Percentiles rank a stretch among this genome's conserved stretches.
Conservation (phyloP, 2,888 invertebrate species). For the Nomada fabriciana region DNA sequence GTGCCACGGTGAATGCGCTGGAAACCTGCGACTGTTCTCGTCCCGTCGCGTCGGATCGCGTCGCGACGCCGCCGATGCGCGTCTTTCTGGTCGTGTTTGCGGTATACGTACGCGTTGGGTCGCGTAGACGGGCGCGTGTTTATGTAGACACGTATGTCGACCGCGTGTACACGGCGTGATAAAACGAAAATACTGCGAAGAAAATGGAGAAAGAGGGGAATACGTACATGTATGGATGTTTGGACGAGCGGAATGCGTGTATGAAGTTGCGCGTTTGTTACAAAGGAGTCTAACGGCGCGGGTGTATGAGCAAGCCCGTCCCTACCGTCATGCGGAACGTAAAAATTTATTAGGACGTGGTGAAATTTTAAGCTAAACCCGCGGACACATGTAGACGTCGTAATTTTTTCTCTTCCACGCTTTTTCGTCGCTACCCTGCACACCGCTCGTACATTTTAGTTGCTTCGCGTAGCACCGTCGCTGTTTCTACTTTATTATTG, state of each 20-base stretch:
- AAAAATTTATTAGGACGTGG: conserved; percentile 44
- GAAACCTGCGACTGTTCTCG: conserved; percentile 32
- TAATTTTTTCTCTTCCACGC: not conserved
- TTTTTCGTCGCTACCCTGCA: not conserved
- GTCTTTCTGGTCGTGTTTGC: not conserved
- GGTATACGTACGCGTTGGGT: not conserved
- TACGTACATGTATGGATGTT: conserved; percentile 9
- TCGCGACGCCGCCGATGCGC: not conserved
- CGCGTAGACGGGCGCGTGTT: not conserved
- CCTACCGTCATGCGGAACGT: conserved; percentile 11
- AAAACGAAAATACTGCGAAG: conserved; percentile 46
- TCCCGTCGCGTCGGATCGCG: conserved; percentile 24
- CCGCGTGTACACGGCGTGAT: conserved; percentile 24
- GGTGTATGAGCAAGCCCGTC: not conserved
- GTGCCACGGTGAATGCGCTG: conserved; percentile 50
- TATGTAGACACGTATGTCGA: not conserved
- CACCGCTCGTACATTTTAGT: not conserved
- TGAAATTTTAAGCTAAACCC: conserved; percentile 31
- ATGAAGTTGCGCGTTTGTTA: conserved; percentile 16
- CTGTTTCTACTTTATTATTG: not conserved
- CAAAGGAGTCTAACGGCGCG: conserved; percentile 19
- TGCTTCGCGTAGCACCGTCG: not conserved
- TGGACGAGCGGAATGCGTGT: conserved; percentile 1
- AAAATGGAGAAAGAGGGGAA: conserved; percentile 24
- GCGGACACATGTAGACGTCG: conserved; percentile 11